Percentiles rank a stretch among this genome's conserved stretches.
Evolutionary conservation across 2,113 vertebrate species (phyloP).

Genomic region (Catagonus wagneri): DNA sequence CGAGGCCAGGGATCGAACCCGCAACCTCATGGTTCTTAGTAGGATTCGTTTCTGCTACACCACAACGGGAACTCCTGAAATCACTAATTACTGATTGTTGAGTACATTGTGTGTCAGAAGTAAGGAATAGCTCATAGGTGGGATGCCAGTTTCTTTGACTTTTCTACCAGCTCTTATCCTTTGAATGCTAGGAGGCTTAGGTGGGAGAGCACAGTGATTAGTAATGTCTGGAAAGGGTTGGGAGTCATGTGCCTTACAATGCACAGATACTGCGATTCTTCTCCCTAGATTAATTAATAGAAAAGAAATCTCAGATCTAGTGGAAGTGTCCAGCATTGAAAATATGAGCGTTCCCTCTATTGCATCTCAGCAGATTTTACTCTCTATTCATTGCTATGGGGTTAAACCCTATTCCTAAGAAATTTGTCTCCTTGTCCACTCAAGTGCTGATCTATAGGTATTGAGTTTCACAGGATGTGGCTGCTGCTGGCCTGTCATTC

Average conservation of each 20-base stretch:
- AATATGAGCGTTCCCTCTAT: background rate
- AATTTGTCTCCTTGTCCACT: background rate
- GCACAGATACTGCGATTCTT: background rate
- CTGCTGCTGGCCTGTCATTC: background rate
- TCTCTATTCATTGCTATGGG: background rate
- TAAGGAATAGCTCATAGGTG: background rate
- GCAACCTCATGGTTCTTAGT: no score
- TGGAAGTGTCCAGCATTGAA: background rate
- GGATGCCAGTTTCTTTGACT: background rate
- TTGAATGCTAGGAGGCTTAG: background rate
- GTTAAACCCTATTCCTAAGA: background rate
- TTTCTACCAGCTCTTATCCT: background rate
- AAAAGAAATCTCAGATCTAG: background rate
- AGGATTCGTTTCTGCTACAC: no score
- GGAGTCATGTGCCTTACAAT: background rate
- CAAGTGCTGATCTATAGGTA: background rate
- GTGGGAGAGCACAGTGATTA: background rate
- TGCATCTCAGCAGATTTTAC: background rate
- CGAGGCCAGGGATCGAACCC: no score
- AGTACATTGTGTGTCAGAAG: background rate
- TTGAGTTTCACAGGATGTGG: background rate
- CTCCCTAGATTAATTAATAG: constrained; percentile 4
- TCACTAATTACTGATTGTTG: constrained; percentile 41
- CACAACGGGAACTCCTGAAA: no score
- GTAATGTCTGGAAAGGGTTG: constrained; percentile 5